These are phyloP conservation scores for Danio choprae DNA, from an alignment of 2,797 vertebrate species.

Conservation along the genomic window DNA sequence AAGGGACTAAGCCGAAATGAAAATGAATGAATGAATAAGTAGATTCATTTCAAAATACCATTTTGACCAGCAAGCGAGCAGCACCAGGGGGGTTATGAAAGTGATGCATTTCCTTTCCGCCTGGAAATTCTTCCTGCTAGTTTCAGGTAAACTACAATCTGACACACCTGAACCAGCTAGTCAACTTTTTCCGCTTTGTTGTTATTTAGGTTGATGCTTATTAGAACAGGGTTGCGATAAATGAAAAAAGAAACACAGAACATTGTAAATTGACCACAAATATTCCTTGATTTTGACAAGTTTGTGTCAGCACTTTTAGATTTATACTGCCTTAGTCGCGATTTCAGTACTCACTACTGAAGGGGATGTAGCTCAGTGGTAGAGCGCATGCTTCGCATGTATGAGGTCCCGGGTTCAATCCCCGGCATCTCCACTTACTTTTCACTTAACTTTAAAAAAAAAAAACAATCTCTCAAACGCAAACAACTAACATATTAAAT, in stretches of 20 bases:
- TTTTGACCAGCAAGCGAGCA: too few species aligned
- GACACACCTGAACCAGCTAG: not conserved
- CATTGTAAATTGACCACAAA: not conserved
- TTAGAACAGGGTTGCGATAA: not conserved
- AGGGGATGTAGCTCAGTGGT: conserved; percentile 72
- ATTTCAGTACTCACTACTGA: too few species aligned
- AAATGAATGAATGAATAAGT: too few species aligned
- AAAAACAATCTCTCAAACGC: not conserved
- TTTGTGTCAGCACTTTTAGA: fast-evolving
- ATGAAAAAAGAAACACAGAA: not conserved
- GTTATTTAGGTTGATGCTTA: too few species aligned
- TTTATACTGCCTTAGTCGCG: fast-evolving
- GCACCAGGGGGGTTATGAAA: too few species aligned
- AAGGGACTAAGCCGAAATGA: too few species aligned
- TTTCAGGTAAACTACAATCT: not conserved
- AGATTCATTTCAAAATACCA: too few species aligned
- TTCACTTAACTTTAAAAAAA: not conserved
- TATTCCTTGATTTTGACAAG: fast-evolving
- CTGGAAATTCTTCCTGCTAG: not conserved
- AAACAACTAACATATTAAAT: too few species aligned
- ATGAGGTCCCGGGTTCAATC: conserved; percentile 76
- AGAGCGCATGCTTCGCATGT: conserved; percentile 73
- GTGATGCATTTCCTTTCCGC: too few species aligned
- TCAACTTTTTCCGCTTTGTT: not conserved
- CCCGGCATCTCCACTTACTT: conserved; percentile 70